Evolutionary conservation across 2,113 vertebrate genomes (phyloP), one percentile per base, ranked within the genome.

Genomic region (Chaetops frenatus): DNA sequence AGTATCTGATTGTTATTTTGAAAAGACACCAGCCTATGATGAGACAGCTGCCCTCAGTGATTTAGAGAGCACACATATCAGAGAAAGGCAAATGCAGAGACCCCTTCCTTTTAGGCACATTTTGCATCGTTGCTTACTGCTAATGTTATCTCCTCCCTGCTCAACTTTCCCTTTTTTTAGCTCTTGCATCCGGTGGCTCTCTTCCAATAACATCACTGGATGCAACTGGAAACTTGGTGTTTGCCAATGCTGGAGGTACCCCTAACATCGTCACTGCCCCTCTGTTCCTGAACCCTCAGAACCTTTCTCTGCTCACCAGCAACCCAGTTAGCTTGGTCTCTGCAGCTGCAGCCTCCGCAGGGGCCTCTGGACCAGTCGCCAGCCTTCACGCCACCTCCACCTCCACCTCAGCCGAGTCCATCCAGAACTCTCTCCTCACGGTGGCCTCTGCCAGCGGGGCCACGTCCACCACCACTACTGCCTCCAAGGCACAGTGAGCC

Each of bases 251-350:
- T 11, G 99, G 99, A 85, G 98, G 97, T 92, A 98, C 98, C 76
- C 98, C 98, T 95, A 99, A 99, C 98, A 98, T 99, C 90, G 98
- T 99, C 98, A 99, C 99, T 89, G 98, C 99, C 65, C 99, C 99
- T n/a, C 98, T 99, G 95, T 99, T 99, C 98, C 98, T 99, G 97
- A 99, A 98, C 97, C 99, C 99, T 95, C 99, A 99, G 98, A 99
- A 99, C 98, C 99, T 99, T 97, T 99, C 99, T 96, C 98, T 99
- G 98, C 98, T 99, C 98, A 99, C 99, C 99, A 99, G 99, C 98
- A 99, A 99, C 98, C 99, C 99, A 0, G 98, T 99, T 95, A 99
- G 99, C 98, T 97, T 99, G 98, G 98, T 99, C 97, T 99, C 99
- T 72, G 98, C 99, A 18, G 98, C 98, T 28, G 98, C 98, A 87